Base-by-base conservation (phyloP, 2,888 invertebrate genomes). In the Parnassius apollo region DNA sequence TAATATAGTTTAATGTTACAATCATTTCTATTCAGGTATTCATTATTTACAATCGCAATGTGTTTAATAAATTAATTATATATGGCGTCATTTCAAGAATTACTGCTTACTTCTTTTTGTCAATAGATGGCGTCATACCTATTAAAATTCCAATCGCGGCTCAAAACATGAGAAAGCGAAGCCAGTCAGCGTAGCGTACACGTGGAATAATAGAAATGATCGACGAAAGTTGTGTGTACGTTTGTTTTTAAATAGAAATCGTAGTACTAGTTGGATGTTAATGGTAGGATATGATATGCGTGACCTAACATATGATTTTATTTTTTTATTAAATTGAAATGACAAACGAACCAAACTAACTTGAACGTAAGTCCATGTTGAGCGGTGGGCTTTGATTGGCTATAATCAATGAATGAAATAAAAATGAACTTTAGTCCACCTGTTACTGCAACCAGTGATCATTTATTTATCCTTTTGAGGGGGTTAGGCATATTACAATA, bases 191-290 rank as follows among this genome's bases (percentile, higher is more conserved):
- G 77, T 73, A 8, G 22, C 42, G 77, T 73, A 75, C 74, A 71
- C 66, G 75, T 66, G 65, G 61, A 62, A 64, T 63, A 61, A 71
- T 68, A 73, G 73, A 78, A 62, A 64, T 56, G 46, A 63, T 57
- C 13, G 48, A 67, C 58, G 65, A 62, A 63, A 67, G 65, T 65
- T 51, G n/a, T 52, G 13, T 22, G 18, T 13, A 11, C 10, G 42
- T 44, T 42, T 55, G 49, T 60, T 60, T 60, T 60, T 60, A 49
- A 54, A 54, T 60, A 55, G 60, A 60, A 60, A 60, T 60, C 60
- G 54, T 22, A 42, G 12, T 9, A 9, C 49, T 1, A 9, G 12
- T 42, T 9, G 48, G 60, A 35, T 35, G 35, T 35, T 35, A 4
- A 35, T 42, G 48, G 60, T 55, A n/a, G n/a, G 46, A 10, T 55